A percentile compares a stretch with the other conserved stretches of the same genome.
Conservation (phyloP, 37 sponge, comb jelly and placozoan species). For the Aphrocallistes beatrix region DNA sequence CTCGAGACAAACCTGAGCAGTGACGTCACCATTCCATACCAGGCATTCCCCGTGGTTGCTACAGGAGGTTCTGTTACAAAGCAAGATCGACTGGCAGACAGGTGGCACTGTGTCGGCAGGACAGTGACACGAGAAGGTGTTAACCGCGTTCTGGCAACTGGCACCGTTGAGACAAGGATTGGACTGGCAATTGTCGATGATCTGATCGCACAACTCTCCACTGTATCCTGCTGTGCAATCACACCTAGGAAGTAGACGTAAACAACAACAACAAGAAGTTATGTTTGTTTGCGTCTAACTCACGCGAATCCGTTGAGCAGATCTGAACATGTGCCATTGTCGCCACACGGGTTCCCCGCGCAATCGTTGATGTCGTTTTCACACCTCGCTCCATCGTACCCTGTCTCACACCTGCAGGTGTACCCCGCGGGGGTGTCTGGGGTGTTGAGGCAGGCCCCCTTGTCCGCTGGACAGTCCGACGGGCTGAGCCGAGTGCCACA, state of each 20-base stretch:
- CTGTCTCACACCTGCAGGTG: background rate
- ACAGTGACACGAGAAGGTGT: background rate
- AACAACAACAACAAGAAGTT: background rate
- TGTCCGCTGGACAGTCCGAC: background rate
- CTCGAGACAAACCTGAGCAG: background rate
- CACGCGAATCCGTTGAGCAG: background rate
- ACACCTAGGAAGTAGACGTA: background rate
- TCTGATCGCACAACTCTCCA: background rate
- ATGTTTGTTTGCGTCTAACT: background rate
- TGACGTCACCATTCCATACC: background rate
- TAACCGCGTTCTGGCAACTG: background rate
- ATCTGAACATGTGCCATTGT: background rate
- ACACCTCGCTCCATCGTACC: background rate
- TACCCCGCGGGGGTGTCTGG: background rate
- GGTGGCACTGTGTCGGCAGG: background rate
- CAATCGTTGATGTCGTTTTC: background rate
- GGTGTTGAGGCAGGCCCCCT: background rate
- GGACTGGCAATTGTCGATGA: background rate
- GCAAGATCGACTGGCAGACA: background rate
- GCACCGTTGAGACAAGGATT: background rate
- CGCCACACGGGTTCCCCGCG: background rate
- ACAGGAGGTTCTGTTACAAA: background rate
- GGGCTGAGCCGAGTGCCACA: background rate
- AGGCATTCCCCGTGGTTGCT: background rate
- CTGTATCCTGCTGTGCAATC: background rate